Conservation (phyloP, 2,113 vertebrate species). For the Acanthochromis polyacanthus region DNA sequence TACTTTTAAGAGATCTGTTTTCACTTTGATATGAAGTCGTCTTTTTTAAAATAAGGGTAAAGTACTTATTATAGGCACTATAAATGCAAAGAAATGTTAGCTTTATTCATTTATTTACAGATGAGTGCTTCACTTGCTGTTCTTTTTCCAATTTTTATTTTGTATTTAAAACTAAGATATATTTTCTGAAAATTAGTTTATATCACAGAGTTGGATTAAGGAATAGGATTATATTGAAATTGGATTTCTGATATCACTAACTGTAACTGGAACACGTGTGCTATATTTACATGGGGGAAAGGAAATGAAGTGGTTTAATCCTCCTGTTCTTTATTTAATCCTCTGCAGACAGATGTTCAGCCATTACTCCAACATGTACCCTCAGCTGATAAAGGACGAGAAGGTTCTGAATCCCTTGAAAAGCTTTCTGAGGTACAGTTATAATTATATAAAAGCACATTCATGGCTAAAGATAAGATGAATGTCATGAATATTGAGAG, state of each 20-base stretch:
- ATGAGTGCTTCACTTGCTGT: no score
- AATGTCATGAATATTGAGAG: neutral
- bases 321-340: conserved; percentile 24
- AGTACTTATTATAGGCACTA: no score
- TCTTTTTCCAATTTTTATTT: no score
- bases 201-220: neutral
- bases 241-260: no score
- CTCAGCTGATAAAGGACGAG: conserved; percentile 87
- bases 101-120: no score
- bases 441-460: neutral
- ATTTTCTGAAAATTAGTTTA: no score
- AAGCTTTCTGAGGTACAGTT: conserved; percentile 85
- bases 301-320: neutral
- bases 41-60: no score
- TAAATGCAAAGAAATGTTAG: no score
- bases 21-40: no score
- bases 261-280: neutral
- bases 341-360: conserved; percentile 88
- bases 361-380: conserved; percentile 91
- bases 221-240: no score
- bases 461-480: neutral
- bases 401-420: conserved; percentile 81
- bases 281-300: neutral
- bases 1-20: no score
- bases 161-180: no score